Evolutionary conservation across 2,888 invertebrate genomes (phyloP), one percentile per base, ranked within the genome.

Genomic region (Spisula solida): DNA sequence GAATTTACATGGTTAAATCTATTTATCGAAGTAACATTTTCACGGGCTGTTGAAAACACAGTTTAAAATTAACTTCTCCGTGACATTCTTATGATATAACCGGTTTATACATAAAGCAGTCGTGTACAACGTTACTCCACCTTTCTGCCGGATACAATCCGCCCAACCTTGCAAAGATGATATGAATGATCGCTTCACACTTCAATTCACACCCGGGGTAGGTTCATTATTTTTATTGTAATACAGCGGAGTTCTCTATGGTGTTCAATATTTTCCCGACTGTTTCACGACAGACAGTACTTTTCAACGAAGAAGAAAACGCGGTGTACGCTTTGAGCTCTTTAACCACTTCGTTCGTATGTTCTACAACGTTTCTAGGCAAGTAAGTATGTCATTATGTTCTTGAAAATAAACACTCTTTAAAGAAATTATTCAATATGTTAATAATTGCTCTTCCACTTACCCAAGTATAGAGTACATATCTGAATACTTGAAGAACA

Each of bases 21-120:
- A n/a, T n/a, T 18, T 48, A 75, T 14, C 48, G 41, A n/a, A 60
- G 12, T 47, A 1, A 82, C 29, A 14, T 70, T 75, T 66, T 70
- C 51, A 51, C 51, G 75, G 75, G 31, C 75, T 31, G 25, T 18
- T 75, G 75, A 75, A 75, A 75, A 75, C 75, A 75, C 75, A 31
- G 16, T 75, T 75, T 80, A 80, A 48, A 51, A 48, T 80, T 47
- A 80, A 60, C 47, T 75, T 47, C 48, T 25, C 31, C 8, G 18
- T 51, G 10, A 87, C 88, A 88, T 84, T 84, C 88, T 84, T 55
- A 75, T 88, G 88, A 84, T 84, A 88, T 88, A 88, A 88, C 88
- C 88, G 88, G 88, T 88, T 88, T 88, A 56, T 29, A 51, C 41
- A 29, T 25, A 34, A 34, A 16, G 25, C 31, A 31, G 12, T 8